Evolutionary conservation across 1,140 invertebrate genomes (phyloP).

Genomic region (Gryllus bimaculatus): DNA sequence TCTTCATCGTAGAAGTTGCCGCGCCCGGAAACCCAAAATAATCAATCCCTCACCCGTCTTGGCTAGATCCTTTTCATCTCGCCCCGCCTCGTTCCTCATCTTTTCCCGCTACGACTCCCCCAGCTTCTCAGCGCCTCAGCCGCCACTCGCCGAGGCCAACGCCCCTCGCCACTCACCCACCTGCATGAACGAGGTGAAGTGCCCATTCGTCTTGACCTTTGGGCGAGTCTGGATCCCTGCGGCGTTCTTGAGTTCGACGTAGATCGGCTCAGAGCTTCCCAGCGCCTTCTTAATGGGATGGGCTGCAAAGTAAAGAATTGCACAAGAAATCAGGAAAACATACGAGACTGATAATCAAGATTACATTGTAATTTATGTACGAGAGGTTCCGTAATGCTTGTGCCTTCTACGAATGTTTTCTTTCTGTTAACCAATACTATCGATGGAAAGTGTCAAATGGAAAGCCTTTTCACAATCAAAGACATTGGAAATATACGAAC

Average conservation of each 20-base stretch:
- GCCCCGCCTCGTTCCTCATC: no score
- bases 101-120: no score
- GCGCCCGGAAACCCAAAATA: no score
- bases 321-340: not conserved
- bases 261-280: constrained; percentile 32
- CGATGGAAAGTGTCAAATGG: no score
- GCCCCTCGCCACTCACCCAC: constrained; percentile 26
- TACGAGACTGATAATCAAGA: not conserved
- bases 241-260: constrained; percentile 30
- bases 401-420: no score
- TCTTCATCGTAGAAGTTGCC: no score
- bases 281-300: constrained; percentile 26
- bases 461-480: no score
- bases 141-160: no score
- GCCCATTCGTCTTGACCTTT: constrained; percentile 53
- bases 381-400: not conserved
- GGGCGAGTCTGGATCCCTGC: constrained; percentile 30
- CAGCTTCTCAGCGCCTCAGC: no score
- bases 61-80: no score
- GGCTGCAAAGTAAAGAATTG: constrained; percentile 23
- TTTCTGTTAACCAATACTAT: no score
- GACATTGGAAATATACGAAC: not conserved
- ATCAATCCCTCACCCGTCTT: no score
- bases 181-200: constrained; percentile 49
- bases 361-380: not conserved